Percentiles rank a stretch among this genome's conserved stretches.
These are phyloP conservation scores for Pelusios castaneus DNA, from an alignment of 2,113 vertebrate genomes.

Conservation along the genomic window DNA sequence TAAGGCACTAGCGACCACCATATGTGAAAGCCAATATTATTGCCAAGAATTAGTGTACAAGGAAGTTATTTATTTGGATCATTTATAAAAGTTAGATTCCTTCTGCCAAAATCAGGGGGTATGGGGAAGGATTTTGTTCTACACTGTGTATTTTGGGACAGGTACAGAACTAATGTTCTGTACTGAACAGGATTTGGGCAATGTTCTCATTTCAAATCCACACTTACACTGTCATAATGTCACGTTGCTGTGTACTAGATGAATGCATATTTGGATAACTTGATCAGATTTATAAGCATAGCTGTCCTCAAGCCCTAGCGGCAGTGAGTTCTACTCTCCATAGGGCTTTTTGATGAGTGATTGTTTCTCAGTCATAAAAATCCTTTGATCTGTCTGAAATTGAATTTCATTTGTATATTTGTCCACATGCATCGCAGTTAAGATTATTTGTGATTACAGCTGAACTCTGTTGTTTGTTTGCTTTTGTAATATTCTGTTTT, in stretches of 20 bases:
- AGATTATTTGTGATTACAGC: not conserved
- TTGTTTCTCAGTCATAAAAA: not conserved
- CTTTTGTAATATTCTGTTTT: not conserved
- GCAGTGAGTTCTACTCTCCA: not conserved
- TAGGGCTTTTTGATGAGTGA: not conserved
- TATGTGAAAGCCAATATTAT: not conserved
- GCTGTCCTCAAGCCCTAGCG: not conserved
- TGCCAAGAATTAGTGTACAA: not conserved
- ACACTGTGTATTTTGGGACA: not conserved
- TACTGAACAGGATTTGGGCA: not conserved
- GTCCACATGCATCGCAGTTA: not conserved
- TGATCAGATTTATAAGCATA: not conserved
- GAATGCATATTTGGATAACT: not conserved
- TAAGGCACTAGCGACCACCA: not conserved
- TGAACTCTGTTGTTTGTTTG: not conserved
- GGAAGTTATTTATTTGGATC: fast-evolving
- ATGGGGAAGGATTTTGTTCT: not conserved
- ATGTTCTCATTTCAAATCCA: not conserved
- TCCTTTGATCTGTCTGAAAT: not conserved
- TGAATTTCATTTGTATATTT: not conserved
- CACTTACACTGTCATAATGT: not conserved
- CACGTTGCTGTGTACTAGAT: not conserved
- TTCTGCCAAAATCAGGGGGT: not conserved
- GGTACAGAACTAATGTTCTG: not conserved
- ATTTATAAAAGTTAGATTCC: not conserved